These are phyloP conservation scores for Siniperca obscura DNA, from an alignment of 2,797 vertebrate species.

Conservation along the genomic window DNA sequence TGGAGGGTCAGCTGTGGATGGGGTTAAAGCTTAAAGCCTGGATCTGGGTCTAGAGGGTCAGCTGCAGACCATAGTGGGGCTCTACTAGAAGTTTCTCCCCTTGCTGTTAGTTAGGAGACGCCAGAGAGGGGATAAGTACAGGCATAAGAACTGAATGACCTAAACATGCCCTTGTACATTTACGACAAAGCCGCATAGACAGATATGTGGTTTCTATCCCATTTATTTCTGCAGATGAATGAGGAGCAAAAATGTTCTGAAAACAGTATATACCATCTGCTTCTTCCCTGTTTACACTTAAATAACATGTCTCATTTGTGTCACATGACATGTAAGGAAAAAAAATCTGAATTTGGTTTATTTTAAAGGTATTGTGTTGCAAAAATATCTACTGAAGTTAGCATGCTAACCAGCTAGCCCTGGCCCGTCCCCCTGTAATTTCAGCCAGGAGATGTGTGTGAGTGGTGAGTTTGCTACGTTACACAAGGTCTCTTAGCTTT, in stretches of 20 bases:
- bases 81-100: slow-evolving; percentile 69
- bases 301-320: neutral
- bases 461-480: too few relatives aligned
- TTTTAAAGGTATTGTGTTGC: too few relatives aligned
- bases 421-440: too few relatives aligned
- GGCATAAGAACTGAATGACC: slow-evolving; percentile 65
- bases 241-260: neutral
- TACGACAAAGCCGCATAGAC: slow-evolving; percentile 19
- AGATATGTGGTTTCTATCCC: slow-evolving; percentile 17
- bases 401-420: too few relatives aligned
- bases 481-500: too few relatives aligned
- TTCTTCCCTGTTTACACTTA: neutral
- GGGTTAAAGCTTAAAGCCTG: slow-evolving; percentile 54
- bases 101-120: slow-evolving; percentile 64
- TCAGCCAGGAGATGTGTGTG: too few relatives aligned
- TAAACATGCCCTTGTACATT: slow-evolving; percentile 59
- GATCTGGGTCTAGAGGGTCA: slow-evolving; percentile 67
- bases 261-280: neutral
- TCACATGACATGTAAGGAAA: slow-evolving; percentile 8
- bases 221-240: neutral
- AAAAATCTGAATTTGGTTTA: neutral
- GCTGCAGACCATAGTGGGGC: slow-evolving; percentile 75
- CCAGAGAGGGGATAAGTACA: slow-evolving; percentile 54
- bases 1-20: slow-evolving; percentile 47
- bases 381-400: too few relatives aligned